Evolutionary conservation across 2,797 vertebrate genomes (phyloP).

Genomic region (Schizothorax lantsangensis): DNA sequence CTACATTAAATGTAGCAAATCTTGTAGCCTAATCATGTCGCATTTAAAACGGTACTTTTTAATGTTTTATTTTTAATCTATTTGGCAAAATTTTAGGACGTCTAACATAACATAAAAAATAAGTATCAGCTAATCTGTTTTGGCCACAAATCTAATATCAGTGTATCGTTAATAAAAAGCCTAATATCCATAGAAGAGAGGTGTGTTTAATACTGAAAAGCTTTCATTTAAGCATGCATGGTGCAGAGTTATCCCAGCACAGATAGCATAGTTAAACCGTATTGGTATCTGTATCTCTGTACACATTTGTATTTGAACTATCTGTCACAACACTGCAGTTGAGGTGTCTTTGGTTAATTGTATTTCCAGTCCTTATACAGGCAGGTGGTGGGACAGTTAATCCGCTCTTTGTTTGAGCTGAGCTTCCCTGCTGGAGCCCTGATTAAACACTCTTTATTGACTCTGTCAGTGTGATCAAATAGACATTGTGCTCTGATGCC

Average conservation of each 20-base stretch:
- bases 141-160: not conserved
- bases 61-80: not conserved
- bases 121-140: not conserved
- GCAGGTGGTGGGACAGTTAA: constrained; percentile 69
- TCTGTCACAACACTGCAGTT: constrained; percentile 47
- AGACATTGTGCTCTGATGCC: constrained; percentile 53
- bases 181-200: not conserved
- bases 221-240: not conserved
- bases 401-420: constrained; percentile 70
- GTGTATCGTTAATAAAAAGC: not conserved
- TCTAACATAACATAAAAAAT: not conserved
- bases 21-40: not conserved
- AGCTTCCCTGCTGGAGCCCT: constrained; percentile 59
- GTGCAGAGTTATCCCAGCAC: not conserved
- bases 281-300: not conserved
- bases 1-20: not conserved
- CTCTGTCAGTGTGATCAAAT: constrained; percentile 64
- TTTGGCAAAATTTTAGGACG: not conserved
- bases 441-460: constrained; percentile 69
- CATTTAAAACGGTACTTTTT: not conserved
- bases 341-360: constrained; percentile 63
- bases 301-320: constrained; percentile 12
- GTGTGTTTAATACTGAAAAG: not conserved
- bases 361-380: constrained; percentile 65
- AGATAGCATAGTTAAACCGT: not conserved